These are phyloP conservation scores for Acanthosepion esculentum DNA, from an alignment of 2,888 invertebrate genomes.

Conservation along the genomic window DNA sequence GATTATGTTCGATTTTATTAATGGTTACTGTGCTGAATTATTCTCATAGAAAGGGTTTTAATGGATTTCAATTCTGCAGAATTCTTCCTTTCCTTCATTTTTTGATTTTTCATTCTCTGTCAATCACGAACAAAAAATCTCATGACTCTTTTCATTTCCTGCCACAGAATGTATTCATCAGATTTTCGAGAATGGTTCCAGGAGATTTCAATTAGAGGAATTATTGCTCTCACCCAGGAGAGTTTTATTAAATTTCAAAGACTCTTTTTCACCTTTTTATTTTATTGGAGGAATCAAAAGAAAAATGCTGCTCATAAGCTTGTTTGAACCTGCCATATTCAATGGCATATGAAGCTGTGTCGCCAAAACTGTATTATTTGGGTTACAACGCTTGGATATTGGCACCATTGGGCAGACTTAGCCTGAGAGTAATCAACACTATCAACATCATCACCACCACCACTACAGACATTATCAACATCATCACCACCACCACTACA, in stretches of 20 bases:
- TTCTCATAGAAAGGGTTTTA: background rate
- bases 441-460: too few species aligned
- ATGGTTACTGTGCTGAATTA: background rate
- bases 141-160: background rate
- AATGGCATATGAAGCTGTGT: background rate
- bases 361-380: background rate
- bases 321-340: background rate
- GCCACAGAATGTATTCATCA: background rate
- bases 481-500: too few species aligned
- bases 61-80: background rate
- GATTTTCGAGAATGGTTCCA: background rate
- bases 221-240: background rate
- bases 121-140: background rate
- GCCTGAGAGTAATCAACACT: background rate
- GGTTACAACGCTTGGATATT: background rate
- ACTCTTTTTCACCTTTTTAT: background rate
- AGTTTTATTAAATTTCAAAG: background rate
- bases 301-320: background rate
- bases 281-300: background rate
- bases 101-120: background rate
- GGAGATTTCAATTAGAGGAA: conserved; percentile 18
- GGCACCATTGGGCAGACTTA: background rate
- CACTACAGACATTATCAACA: too few species aligned
- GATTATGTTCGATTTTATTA: background rate
- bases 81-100: background rate